Conservation (phyloP, 2,797 vertebrate species). For the Paramormyrops hopkinsi region DNA sequence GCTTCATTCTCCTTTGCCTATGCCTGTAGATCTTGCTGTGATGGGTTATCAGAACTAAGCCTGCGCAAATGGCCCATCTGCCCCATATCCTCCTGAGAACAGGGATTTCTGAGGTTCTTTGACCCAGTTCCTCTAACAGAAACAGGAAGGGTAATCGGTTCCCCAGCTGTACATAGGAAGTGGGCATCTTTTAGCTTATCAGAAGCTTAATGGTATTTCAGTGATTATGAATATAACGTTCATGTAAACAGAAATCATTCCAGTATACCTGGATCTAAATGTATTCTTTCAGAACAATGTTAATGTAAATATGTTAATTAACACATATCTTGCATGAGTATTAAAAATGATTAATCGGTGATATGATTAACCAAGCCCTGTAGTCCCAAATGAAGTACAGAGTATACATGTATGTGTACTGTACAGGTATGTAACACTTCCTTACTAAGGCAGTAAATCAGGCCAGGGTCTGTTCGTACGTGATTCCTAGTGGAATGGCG, state of each 20-base stretch:
- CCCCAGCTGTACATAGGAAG: background rate
- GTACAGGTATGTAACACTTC: background rate
- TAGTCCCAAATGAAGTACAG: background rate
- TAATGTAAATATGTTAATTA: background rate
- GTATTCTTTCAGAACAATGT: background rate
- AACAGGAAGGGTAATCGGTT: background rate
- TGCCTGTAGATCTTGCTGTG: conserved; percentile 3
- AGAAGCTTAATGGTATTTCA: background rate
- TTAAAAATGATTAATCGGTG: background rate
- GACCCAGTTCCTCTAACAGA: conserved; percentile 11
- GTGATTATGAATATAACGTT: background rate
- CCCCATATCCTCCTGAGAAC: conserved; percentile 1
- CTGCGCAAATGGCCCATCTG: conserved; percentile 15
- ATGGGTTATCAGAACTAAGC: conserved; percentile 14
- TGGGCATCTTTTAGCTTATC: background rate
- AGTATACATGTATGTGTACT: background rate
- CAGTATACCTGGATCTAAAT: background rate
- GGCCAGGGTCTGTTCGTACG: no score
- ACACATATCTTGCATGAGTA: background rate
- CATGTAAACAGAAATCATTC: background rate
- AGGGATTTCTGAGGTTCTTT: conserved; percentile 9
- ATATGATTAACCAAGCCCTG: background rate
- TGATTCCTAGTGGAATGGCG: background rate
- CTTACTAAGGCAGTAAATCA: background rate
- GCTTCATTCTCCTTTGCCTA: conserved; percentile 27